phyloP scores from a whole-genome alignment of 2,113 vertebrate genomes.

The Chascanopsetta lugubris region DNA sequence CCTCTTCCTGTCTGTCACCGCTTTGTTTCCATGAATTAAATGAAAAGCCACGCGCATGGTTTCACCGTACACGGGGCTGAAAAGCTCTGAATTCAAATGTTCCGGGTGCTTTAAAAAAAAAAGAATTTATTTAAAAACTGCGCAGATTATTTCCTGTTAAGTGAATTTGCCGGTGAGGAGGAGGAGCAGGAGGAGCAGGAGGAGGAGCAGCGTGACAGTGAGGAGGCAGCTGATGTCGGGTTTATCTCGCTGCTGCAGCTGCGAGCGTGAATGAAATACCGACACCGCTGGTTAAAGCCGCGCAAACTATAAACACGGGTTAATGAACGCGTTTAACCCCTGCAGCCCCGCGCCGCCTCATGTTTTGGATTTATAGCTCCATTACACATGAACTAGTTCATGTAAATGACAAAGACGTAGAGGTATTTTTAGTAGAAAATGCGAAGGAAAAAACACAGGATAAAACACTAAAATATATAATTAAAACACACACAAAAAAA shows the following conservation, averaged over 20 bases:
- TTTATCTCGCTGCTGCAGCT: conserved; percentile 29
- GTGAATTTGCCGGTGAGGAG: conserved; percentile 7
- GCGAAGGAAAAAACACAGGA: too few relatives aligned
- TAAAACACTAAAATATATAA: too few relatives aligned
- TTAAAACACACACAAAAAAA: too few relatives aligned
- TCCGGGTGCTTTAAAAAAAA: too few relatives aligned
- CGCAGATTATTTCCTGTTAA: neutral
- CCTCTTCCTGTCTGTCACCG: neutral
- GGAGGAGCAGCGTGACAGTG: neutral
- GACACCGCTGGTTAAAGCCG: neutral
- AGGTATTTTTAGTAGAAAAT: too few relatives aligned
- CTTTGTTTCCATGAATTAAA: neutral
- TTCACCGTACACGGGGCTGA: neutral
- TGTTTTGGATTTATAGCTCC: neutral
- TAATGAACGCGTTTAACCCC: conserved; percentile 11
- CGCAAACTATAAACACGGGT: neutral
- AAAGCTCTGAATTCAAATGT: too few relatives aligned
- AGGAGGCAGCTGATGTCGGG: neutral
- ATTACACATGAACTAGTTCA: too few relatives aligned
- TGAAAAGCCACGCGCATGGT: neutral
- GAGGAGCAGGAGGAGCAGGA: conserved; percentile 1
- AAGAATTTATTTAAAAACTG: too few relatives aligned
- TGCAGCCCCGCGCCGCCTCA: neutral
- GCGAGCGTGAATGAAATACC: conserved; percentile 1
- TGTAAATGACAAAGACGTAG: too few relatives aligned